Base-by-base conservation (phyloP, 1,140 invertebrate species). In the Pemphigus obesinymphae region DNA sequence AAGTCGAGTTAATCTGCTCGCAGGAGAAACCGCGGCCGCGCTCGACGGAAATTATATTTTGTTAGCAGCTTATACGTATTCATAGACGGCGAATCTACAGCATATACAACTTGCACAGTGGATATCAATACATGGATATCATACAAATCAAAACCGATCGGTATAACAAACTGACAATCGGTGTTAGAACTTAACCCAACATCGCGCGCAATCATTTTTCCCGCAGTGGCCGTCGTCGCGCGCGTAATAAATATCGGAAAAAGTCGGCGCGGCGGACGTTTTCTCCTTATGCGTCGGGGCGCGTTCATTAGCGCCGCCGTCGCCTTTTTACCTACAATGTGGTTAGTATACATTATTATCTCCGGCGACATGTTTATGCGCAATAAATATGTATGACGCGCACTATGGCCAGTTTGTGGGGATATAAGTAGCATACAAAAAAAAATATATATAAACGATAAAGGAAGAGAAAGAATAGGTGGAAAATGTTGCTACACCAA, bases 371-470 rank as follows among this genome's bases (percentile, higher is more conserved):
- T 61, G 55, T 78, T 78, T 78, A 78, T 43, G 75, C 15, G 75
- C 53, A 29, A 78, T 78, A 78, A 78, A 78, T 78, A 78, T 61
- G 75, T 78, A 78, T 29, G 75, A 61, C 31, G 53, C 11, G 37
- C 29, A 8, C 0, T 10, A 40, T 2, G n/a, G 8, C 0, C 20
- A 11, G n/a, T n/a, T n/a, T n/a, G n/a, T n/a, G n/a, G n/a, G n/a
- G n/a, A n/a, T 55, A 26, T 55, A 26, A 6, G 5, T 40, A 23
- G 11, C n/a, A 6, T 10, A 26, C n/a, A 10, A 55, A 55, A 2
- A 26, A 55, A 40, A 10, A 40, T 40, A 10, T 40, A 10, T 5
- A 40, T 40, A 40, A 40, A 55, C 53, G 23, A 7, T 6, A 15
- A 37, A 45, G 6, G 13, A 70, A 31, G 26, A 61, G 29, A 6